Evolutionary conservation across 92 coral and sea anemone genomes (phyloP), one percentile per base, ranked within the genome.

Genomic region (Paragorgia papillata): DNA sequence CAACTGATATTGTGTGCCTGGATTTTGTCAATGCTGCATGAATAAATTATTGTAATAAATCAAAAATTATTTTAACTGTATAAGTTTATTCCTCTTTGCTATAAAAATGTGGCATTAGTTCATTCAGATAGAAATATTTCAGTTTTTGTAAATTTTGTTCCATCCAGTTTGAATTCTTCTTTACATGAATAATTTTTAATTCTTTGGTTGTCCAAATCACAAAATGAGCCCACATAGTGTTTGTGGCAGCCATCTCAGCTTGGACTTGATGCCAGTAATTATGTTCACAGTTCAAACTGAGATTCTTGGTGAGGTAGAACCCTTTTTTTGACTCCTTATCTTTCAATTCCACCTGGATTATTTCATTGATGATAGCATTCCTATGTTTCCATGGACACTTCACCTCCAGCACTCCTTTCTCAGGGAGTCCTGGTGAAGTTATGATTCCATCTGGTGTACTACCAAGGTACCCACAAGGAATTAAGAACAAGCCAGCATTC

Each of bases 381-480:
- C n/a, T n/a, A n/a, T n/a, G n/a, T n/a, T n/a, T n/a, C n/a, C n/a
- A n/a, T n/a, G n/a, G n/a, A n/a, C n/a, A n/a, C n/a, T n/a, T n/a
- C n/a, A n/a, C n/a, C n/a, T n/a, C n/a, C n/a, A n/a, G n/a, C n/a
- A n/a, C n/a, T n/a, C n/a, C n/a, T n/a, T n/a, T n/a, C n/a, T n/a
- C n/a, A n/a, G n/a, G n/a, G n/a, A n/a, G n/a, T n/a, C n/a, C n/a
- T n/a, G n/a, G n/a, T n/a, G n/a, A n/a, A n/a, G n/a, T n/a, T n/a
- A 77, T 50, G 40, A 77, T 77, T 40, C 75, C 82, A 77, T 77
- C 62, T 28, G 82, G 46, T n/a, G 73, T 35, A 62, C 82, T 34
- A 33, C 75, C 74, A 15, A 77, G 74, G 40, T 77, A 63, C 9
- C 82, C 61, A 63, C 82, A 77, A 21, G 82, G 82, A 63, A 77